Conservation (phyloP, 2,797 vertebrate species). For the Artibeus lituratus region DNA sequence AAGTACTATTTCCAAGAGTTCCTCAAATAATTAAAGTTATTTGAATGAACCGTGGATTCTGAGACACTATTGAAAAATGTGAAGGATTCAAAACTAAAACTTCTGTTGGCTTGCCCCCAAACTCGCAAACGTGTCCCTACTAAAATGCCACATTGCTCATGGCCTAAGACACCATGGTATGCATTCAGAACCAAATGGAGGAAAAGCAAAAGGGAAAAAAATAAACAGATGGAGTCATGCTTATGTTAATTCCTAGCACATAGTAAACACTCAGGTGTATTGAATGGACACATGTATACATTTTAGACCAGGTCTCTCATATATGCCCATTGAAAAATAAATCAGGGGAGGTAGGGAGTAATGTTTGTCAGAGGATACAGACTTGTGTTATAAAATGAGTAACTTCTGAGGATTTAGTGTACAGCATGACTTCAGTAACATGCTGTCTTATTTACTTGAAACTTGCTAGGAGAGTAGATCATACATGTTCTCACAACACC, state of each 20-base stretch:
- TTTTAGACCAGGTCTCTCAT: constrained; percentile 1
- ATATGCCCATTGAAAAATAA: not conserved
- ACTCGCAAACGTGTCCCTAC: not conserved
- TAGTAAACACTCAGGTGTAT: not conserved
- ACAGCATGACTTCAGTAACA: not conserved
- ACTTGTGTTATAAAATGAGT: not conserved
- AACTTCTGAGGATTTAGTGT: not conserved
- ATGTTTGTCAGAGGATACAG: not conserved
- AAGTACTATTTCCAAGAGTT: constrained; percentile 20
- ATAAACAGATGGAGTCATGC: not conserved
- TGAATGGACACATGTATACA: not conserved
- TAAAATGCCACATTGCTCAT: not conserved
- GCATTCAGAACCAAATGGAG: constrained; percentile 29
- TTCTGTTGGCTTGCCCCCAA: not conserved
- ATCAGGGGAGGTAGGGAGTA: not conserved
- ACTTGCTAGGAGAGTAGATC: not conserved
- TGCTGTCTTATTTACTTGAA: not conserved
- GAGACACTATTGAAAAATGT: constrained; percentile 33
- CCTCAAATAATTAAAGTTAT: constrained; percentile 16
- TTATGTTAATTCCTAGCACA: not conserved
- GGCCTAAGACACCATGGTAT: not conserved
- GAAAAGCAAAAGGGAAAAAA: constrained; percentile 25
- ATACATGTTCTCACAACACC: not conserved
- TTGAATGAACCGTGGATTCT: not conserved
- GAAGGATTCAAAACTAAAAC: constrained; percentile 48